Conservation (phyloP, 1,140 invertebrate species). For the Aradophagus sp. region DNA sequence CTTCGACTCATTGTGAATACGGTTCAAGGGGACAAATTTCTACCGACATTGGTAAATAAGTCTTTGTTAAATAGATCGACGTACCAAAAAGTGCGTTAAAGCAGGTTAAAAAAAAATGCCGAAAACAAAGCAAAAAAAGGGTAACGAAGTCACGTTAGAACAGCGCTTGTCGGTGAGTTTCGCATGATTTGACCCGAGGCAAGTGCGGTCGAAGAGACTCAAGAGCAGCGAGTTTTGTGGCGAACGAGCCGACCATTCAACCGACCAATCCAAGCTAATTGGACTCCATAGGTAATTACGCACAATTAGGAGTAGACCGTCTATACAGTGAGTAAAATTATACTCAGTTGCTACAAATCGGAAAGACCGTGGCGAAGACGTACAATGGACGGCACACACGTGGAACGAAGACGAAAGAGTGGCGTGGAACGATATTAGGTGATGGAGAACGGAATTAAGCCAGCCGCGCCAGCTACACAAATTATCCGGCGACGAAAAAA, state of each 20-base stretch:
- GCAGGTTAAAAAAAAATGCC: too few relatives aligned
- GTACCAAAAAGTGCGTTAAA: too few relatives aligned
- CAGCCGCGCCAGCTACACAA: slow-evolving; percentile 68
- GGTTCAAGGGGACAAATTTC: too few relatives aligned
- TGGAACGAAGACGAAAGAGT: slow-evolving; percentile 44
- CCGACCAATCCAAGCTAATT: slow-evolving; percentile 55
- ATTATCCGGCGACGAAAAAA: slow-evolving; percentile 74
- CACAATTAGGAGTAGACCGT: slow-evolving; percentile 64
- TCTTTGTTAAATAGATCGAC: too few relatives aligned
- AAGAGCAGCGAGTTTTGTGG: slow-evolving; percentile 42
- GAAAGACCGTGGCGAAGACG: slow-evolving; percentile 16
- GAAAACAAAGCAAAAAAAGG: too few relatives aligned
- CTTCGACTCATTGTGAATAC: too few relatives aligned
- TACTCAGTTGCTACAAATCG: slow-evolving; percentile 54
- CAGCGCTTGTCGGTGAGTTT: slow-evolving; percentile 40
- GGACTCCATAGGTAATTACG: slow-evolving; percentile 67
- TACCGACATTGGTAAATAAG: too few relatives aligned
- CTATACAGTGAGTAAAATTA: slow-evolving; percentile 50
- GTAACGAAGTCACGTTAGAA: too few relatives aligned
- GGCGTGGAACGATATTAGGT: slow-evolving; percentile 39
- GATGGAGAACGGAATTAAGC: slow-evolving; percentile 45
- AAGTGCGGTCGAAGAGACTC: slow-evolving; percentile 33
- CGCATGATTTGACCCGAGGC: slow-evolving; percentile 54
- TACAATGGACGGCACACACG: slow-evolving; percentile 8
- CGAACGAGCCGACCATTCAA: slow-evolving; percentile 37